phyloP scores from a whole-genome alignment of 2,888 invertebrate genomes.

The Elysia crispata region DNA sequence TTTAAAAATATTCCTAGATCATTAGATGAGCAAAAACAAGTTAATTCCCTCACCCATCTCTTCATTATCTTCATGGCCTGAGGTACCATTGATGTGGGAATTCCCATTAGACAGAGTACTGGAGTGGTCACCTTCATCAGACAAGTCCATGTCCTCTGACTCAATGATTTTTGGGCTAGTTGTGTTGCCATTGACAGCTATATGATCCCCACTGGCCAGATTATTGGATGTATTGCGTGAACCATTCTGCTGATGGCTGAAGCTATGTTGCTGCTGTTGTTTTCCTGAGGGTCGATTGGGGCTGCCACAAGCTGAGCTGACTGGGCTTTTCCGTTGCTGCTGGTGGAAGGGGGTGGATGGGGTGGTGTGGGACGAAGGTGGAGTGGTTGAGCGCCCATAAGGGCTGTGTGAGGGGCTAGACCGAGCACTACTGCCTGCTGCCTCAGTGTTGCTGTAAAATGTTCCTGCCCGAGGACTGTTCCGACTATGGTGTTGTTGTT shows the following conservation, averaged over 20 bases:
- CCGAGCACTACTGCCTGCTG: conserved; percentile 48
- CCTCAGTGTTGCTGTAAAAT: conserved; percentile 75
- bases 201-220: conserved; percentile 41
- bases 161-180: conserved; percentile 61
- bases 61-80: conserved; percentile 50
- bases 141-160: conserved; percentile 75
- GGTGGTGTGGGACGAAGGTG: conserved; percentile 68
- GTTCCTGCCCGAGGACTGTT: conserved; percentile 74
- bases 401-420: conserved; percentile 31
- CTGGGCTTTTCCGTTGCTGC: conserved; percentile 49
- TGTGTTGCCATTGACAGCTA: conserved; percentile 65
- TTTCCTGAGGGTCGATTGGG: conserved; percentile 5
- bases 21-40: not conserved
- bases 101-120: conserved; percentile 68
- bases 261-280: conserved; percentile 52
- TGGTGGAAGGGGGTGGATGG: conserved; percentile 62
- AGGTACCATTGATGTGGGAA: conserved; percentile 50
- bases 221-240: conserved; percentile 64
- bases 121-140: conserved; percentile 63
- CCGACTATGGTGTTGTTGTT: conserved; percentile 60
- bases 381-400: conserved; percentile 44
- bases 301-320: conserved; percentile 39
- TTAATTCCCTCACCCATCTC: conserved; percentile 64
- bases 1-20: not conserved
- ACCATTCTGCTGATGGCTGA: conserved; percentile 33